Base-by-base conservation (phyloP, 2,888 invertebrate genomes). In the Micoletzkya japonica region DNA sequence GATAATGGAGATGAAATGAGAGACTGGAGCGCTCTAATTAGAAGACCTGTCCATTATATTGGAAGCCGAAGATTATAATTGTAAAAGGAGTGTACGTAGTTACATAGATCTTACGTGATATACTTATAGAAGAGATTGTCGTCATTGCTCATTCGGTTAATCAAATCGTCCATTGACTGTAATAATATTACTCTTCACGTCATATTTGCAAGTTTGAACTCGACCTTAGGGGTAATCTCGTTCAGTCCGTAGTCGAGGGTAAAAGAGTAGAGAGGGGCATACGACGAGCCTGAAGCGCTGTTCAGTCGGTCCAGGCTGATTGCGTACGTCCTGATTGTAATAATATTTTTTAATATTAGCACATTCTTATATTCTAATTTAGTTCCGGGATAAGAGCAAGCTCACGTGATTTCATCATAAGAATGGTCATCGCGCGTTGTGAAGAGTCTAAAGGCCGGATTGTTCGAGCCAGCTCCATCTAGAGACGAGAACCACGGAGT, bases 401-500 rank as follows among this genome's bases (percentile, higher is more conserved):
- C 74, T 32, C 26, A 77, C 77, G 49, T 63, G 60, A 81, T 75
- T 70, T 81, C 81, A 10, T 73, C 67, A 61, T 79, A 76, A 17
- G 74, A 71, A 64, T 67, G 64, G 30, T 64, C 57, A 6, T 64
- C 66, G 57, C 81, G 76, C 34, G 73, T 74, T 4, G 79, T 77
- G 69, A 76, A 80, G 28, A 81, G 66, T 30, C 82, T 56, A 66
- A 84, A 84, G 2, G 83, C 76, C 24, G 84, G 84, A 68, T 84
- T 84, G 67, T 83, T 83, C 10, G 81, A 75, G 7, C 81, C 87
- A 20, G 86, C 86, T 14, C 86, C 86, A 1, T 85, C 78, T 36
- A 87, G 79, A 24, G 84, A 79, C 70, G 91, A 91, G 77, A 91
- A 90, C 87, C 91, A 91, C 0, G 95, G 95, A 71, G 93, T 93